These are phyloP conservation scores for Daboia siamensis DNA, from an alignment of 2,113 vertebrate genomes.

Conservation along the genomic window DNA sequence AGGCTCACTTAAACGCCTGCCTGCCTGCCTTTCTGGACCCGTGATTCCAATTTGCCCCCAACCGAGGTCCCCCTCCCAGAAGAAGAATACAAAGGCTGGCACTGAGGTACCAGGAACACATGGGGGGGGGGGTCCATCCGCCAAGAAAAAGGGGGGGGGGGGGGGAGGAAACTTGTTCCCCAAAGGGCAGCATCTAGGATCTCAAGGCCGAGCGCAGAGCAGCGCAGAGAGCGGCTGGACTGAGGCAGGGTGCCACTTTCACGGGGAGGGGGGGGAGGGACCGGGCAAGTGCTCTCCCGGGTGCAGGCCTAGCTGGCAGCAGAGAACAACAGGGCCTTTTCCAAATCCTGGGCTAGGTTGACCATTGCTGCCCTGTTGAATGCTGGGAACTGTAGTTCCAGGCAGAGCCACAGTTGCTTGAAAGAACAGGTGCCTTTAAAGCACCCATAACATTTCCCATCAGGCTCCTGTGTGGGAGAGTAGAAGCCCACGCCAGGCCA, in stretches of 20 bases:
- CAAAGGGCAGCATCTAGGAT: neutral
- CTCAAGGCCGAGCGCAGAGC: neutral
- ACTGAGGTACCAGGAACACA: neutral
- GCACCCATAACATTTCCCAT: neutral
- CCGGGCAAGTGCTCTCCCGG: neutral
- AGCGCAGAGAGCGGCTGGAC: neutral
- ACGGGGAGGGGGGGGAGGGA: neutral
- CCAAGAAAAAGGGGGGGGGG: neutral
- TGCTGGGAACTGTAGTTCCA: neutral
- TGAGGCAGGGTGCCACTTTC: neutral
- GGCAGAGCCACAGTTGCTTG: neutral
- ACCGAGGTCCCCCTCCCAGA: too few species aligned
- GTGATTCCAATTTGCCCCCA: neutral
- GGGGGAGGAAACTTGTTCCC: neutral
- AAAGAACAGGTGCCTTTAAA: neutral
- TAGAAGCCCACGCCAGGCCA: neutral
- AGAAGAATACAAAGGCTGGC: neutral
- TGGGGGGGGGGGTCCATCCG: neutral
- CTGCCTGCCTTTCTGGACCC: neutral
- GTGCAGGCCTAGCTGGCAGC: too few species aligned
- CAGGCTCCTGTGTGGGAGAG: neutral
- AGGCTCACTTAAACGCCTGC: neutral
- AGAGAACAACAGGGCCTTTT: neutral
- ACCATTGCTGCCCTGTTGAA: neutral
- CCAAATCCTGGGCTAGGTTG: neutral